Evolutionary conservation across 1,140 invertebrate genomes (phyloP).

Genomic region (Zeugodacus cucurbitae): DNA sequence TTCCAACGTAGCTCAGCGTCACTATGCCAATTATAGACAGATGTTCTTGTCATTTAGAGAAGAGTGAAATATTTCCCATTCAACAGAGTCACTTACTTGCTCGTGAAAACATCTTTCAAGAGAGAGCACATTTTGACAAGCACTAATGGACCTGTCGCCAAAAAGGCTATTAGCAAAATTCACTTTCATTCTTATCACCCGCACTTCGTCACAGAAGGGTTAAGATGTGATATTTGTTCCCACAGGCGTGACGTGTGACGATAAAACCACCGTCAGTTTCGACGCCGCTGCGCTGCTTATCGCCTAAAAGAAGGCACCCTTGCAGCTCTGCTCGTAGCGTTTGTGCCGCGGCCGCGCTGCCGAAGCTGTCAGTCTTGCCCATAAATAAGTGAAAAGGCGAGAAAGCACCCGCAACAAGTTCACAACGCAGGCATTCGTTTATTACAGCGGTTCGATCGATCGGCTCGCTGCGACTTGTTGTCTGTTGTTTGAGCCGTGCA

Average conservation of each 20-base stretch:
- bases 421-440: not conserved
- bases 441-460: conserved; percentile 15
- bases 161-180: not conserved
- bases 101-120: not conserved
- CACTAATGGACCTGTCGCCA: not conserved
- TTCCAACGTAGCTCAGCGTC: no score
- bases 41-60: not conserved
- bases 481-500: conserved; percentile 21
- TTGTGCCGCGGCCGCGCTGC: not conserved
- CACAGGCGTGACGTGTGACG: not conserved
- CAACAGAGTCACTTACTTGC: not conserved
- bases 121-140: not conserved
- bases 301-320: not conserved
- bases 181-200: not conserved
- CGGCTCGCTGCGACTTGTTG: conserved; percentile 26
- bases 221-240: not conserved
- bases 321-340: not conserved
- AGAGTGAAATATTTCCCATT: not conserved
- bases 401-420: conserved; percentile 26
- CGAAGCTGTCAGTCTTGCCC: not conserved
- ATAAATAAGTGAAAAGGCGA: conserved; percentile 20
- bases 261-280: not conserved
- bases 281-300: not conserved
- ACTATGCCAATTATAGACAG: not conserved
- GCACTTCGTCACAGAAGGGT: not conserved